Evolutionary conservation across 2,888 invertebrate species (phyloP).

Genomic region (Acrocera orbiculus): DNA sequence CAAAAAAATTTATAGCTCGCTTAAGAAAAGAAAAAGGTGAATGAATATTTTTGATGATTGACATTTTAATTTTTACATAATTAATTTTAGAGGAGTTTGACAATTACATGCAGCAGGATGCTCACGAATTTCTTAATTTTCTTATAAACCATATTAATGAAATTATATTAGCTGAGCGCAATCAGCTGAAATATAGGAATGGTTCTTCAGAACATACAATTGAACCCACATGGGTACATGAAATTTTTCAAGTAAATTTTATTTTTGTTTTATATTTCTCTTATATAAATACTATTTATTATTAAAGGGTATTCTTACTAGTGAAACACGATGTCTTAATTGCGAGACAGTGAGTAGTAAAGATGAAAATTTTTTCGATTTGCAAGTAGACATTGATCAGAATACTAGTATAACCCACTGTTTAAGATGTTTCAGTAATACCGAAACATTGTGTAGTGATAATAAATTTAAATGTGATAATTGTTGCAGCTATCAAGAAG

Average conservation of each 20-base stretch:
- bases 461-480: conserved; percentile 99
- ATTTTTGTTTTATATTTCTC: background rate
- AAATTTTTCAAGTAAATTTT: conserved; percentile 69
- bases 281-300: conserved; percentile 22
- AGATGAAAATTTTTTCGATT: conserved; percentile 97
- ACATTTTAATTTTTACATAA: conserved; percentile 17
- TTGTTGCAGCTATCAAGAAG: conserved; percentile 98
- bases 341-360: conserved; percentile 99
- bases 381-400: conserved; percentile 98
- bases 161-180: conserved; percentile 69
- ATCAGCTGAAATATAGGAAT: conserved; percentile 18
- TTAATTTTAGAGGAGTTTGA: conserved; percentile 83
- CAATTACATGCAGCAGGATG: conserved; percentile 99
- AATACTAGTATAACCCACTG: conserved; percentile 99
- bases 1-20: conserved; percentile 97
- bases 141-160: conserved; percentile 97
- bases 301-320: conserved; percentile 96
- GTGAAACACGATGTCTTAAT: conserved; percentile 96
- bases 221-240: conserved; percentile 98
- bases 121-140: conserved; percentile 98
- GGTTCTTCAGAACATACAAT: conserved; percentile 33
- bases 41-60: conserved; percentile 9
- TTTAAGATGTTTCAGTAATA: conserved; percentile 92
- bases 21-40: conserved; percentile 93
- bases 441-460: conserved; percentile 95